Evolutionary conservation across 2,113 vertebrate species (phyloP).

Genomic region (Spermophilus dauricus): DNA sequence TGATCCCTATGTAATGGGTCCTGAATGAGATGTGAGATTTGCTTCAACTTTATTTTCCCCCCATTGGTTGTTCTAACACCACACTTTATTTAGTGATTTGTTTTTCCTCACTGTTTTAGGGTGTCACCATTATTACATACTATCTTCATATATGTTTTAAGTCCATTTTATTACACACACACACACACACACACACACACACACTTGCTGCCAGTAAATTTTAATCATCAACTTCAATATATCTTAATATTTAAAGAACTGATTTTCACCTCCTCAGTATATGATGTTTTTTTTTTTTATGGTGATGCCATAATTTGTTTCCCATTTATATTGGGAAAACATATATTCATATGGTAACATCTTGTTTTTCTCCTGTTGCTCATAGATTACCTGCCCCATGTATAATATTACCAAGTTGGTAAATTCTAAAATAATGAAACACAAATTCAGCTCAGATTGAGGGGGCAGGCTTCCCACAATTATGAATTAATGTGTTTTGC

Average conservation of each 20-base stretch:
- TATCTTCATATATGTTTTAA: neutral
- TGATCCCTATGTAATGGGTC: neutral
- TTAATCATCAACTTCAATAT: neutral
- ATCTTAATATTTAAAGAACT: constrained; percentile 24
- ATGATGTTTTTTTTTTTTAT: constrained; percentile 15
- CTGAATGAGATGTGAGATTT: neutral
- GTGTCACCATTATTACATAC: neutral
- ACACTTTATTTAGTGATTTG: neutral
- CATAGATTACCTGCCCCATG: neutral
- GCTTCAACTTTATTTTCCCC: neutral
- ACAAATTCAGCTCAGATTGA: neutral
- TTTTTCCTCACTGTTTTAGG: neutral
- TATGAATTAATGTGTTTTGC: neutral
- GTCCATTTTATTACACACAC: neutral
- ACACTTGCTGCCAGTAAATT: neutral
- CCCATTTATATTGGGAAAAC: neutral
- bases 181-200: neutral
- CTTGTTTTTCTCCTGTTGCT: neutral
- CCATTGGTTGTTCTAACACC: neutral
- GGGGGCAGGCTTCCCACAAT: neutral
- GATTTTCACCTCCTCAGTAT: neutral
- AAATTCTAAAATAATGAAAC: constrained; percentile 31
- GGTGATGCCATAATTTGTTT: neutral
- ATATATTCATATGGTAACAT: neutral
- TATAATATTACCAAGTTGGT: constrained; percentile 7